Evolutionary conservation across 2,888 invertebrate species (phyloP).

Genomic region (Elaeidobius kamerunicus): DNA sequence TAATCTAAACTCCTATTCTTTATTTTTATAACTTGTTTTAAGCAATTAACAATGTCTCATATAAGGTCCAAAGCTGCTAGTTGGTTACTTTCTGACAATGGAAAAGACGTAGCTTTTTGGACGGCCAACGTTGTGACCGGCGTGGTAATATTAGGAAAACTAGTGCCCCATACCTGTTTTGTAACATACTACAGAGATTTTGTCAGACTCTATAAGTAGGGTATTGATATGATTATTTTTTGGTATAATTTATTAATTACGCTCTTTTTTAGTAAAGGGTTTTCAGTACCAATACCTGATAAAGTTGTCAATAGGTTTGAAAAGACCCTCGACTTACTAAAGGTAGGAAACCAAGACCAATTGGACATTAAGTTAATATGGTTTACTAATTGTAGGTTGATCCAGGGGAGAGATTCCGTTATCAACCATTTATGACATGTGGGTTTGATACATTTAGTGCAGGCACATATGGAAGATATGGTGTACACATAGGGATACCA

Average conservation of each 20-base stretch:
- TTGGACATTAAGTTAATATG: no score
- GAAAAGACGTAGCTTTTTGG: no score
- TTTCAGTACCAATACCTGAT: slow-evolving; percentile 55
- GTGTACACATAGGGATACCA: slow-evolving; percentile 70
- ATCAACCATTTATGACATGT: slow-evolving; percentile 66
- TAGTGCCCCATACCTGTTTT: slow-evolving; percentile 60
- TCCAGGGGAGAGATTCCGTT: slow-evolving; percentile 51
- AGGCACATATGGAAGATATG: slow-evolving; percentile 58
- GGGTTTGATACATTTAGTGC: slow-evolving; percentile 72
- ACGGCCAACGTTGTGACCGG: no score
- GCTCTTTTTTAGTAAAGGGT: slow-evolving; percentile 55
- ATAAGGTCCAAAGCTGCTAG: no score
- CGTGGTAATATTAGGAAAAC: slow-evolving; percentile 51
- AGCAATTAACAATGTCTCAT: no score
- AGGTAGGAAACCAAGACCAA: no score
- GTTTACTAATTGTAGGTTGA: slow-evolving; percentile 48
- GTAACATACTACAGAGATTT: slow-evolving; percentile 60
- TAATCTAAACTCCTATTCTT: no score
- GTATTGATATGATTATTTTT: slow-evolving; percentile 39
- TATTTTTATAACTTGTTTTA: no score
- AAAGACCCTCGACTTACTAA: slow-evolving; percentile 59
- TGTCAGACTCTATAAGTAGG: slow-evolving; percentile 65
- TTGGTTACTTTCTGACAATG: no score
- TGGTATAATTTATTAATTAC: neutral
- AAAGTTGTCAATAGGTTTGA: slow-evolving; percentile 54